phyloP scores from a whole-genome alignment of 2,888 invertebrate species.

The Chironomus riparius region DNA sequence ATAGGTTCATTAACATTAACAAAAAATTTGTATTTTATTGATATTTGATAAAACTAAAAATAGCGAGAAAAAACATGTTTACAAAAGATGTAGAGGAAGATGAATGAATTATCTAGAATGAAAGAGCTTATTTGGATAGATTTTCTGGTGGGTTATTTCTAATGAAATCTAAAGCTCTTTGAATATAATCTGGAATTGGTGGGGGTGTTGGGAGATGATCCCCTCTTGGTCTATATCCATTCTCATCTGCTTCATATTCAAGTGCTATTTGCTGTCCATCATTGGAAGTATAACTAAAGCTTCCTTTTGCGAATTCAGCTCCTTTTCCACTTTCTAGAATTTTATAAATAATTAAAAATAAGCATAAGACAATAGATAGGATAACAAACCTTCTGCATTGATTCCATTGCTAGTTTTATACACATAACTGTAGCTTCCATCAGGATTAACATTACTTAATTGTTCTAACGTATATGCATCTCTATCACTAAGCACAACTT shows the following conservation, averaged over 20 bases:
- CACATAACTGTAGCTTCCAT: constrained; percentile 15
- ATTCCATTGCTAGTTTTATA: constrained; percentile 9
- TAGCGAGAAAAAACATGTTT: too few species aligned
- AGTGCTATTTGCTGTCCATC: not conserved
- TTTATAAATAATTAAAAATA: not conserved
- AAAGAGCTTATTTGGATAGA: too few species aligned
- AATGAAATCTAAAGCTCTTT: constrained; percentile 7
- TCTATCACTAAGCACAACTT: too few species aligned
- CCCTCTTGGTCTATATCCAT: constrained; percentile 3
- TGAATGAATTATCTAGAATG: too few species aligned
- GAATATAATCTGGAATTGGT: constrained; percentile 6
- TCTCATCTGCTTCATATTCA: constrained; percentile 13
- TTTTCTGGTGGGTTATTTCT: constrained; percentile 1
- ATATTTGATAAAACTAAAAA: too few species aligned
- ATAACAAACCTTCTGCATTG: not conserved
- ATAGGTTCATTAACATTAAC: too few species aligned
- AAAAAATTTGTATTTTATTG: too few species aligned
- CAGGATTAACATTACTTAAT: not conserved
- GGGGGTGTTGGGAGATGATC: not conserved
- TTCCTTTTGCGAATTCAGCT: not conserved
- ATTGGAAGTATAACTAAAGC: not conserved
- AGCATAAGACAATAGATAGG: not conserved
- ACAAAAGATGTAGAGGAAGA: too few species aligned
- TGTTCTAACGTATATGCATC: not conserved
- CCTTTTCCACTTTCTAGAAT: not conserved